phyloP scores from a whole-genome alignment of 2,888 invertebrate species.

The Catocala sponsa region DNA sequence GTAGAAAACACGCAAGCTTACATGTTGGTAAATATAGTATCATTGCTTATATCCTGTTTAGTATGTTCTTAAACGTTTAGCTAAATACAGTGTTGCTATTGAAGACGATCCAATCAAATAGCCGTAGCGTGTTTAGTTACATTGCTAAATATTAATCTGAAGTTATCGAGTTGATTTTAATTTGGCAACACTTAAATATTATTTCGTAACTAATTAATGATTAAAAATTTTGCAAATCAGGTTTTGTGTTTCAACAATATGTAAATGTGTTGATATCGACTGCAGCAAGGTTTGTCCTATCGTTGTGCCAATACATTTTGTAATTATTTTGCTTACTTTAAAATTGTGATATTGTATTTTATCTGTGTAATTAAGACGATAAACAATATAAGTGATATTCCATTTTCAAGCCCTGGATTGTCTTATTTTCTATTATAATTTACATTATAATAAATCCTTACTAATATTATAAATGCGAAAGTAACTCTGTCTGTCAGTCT shows the following conservation, averaged over 20 bases:
- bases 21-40: slow-evolving; percentile 3
- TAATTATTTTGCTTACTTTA: background rate
- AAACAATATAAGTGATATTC: too few relatives aligned
- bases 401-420: too few relatives aligned
- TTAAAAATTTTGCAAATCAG: slow-evolving; percentile 40
- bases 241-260: slow-evolving; percentile 47
- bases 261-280: slow-evolving; percentile 48
- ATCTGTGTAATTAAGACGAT: too few relatives aligned
- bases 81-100: background rate
- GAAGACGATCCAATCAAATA: background rate
- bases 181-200: background rate
- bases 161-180: background rate
- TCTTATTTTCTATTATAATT: too few relatives aligned
- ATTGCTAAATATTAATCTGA: slow-evolving; percentile 2
- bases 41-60: background rate
- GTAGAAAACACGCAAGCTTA: slow-evolving; percentile 1
- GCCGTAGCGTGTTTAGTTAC: background rate
- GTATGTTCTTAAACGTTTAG: background rate
- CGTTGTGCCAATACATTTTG: slow-evolving; percentile 26
- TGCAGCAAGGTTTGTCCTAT: slow-evolving; percentile 36
- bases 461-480: too few relatives aligned
- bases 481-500: too few relatives aligned
- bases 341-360: background rate
- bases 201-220: slow-evolving; percentile 39
- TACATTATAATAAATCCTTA: too few relatives aligned